Conservation (phyloP, 1,140 invertebrate genomes). For the Lordiphosa clarofinis region DNA sequence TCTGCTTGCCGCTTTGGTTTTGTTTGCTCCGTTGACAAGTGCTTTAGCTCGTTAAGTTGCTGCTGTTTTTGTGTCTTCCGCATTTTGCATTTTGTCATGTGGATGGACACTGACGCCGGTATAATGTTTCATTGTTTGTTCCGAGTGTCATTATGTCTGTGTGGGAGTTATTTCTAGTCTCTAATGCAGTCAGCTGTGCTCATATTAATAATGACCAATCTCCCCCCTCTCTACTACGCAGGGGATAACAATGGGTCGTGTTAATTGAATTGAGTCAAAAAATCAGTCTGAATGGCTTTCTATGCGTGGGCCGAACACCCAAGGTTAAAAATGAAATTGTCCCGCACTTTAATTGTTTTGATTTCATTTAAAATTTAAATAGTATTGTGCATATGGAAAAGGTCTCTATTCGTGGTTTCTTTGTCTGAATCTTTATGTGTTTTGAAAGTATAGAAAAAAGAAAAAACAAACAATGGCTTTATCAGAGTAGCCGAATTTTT, state of each 20-base stretch:
- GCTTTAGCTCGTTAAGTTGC: constrained; percentile 15
- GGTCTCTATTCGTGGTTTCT: neutral
- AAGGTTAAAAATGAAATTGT: constrained; percentile 51
- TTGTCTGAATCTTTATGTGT: constrained; percentile 22
- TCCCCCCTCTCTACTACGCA: constrained; percentile 2
- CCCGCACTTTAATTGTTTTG: constrained; percentile 54
- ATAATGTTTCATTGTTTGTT: constrained; percentile 37
- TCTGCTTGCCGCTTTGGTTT: constrained; percentile 35
- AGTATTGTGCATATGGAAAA: neutral
- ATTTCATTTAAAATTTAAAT: constrained; percentile 47
- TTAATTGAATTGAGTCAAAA: constrained; percentile 60
- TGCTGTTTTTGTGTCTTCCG: constrained; percentile 15
- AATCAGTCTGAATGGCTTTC: constrained; percentile 40
- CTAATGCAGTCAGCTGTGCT: constrained; percentile 33
- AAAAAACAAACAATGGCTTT: constrained; percentile 8
- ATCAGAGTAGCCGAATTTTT: neutral
- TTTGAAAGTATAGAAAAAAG: constrained; percentile 14
- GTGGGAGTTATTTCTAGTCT: constrained; percentile 8
- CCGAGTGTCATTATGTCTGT: too few species aligned
- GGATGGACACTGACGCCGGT: constrained; percentile 14
- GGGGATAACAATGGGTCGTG: constrained; percentile 49
- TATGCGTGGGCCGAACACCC: constrained; percentile 46
- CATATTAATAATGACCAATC: constrained; percentile 38
- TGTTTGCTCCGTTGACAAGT: constrained; percentile 41
- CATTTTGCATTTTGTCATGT: constrained; percentile 16